Evolutionary conservation across 1,140 invertebrate genomes (phyloP).

Genomic region (Ceratitis capitata): DNA sequence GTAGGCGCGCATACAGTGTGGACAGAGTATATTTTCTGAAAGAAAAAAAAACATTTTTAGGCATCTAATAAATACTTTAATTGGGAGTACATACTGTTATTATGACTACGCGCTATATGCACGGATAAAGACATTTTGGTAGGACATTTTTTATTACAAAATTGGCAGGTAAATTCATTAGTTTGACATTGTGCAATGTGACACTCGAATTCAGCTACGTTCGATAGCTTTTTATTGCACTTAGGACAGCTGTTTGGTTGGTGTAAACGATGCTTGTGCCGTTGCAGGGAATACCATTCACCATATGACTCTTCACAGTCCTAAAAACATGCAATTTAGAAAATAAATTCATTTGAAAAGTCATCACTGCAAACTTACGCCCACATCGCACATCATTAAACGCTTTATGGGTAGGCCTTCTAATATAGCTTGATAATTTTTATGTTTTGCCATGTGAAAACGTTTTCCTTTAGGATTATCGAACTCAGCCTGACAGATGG

Average conservation of each 20-base stretch:
- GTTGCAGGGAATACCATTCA: slow-evolving; percentile 56
- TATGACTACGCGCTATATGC: slow-evolving; percentile 61
- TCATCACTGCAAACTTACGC: slow-evolving; percentile 41
- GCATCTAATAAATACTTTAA: not conserved
- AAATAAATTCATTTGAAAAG: not conserved
- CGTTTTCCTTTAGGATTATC: slow-evolving; percentile 53
- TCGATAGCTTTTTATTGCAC: slow-evolving; percentile 35
- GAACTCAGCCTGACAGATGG: slow-evolving; percentile 52
- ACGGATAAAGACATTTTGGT: slow-evolving; percentile 61
- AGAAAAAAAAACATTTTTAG: not conserved
- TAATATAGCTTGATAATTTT: slow-evolving; percentile 47
- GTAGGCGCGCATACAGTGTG: slow-evolving; percentile 51
- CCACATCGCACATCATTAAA: slow-evolving; percentile 54
- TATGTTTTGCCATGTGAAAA: slow-evolving; percentile 46
- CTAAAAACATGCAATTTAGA: slow-evolving; percentile 42
- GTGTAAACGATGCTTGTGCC: slow-evolving; percentile 46
- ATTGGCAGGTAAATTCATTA: slow-evolving; percentile 54
- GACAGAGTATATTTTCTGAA: slow-evolving; percentile 54
- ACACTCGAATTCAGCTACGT: not conserved
- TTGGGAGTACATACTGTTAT: slow-evolving; percentile 51
- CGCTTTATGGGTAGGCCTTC: slow-evolving; percentile 48
- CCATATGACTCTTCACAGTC: slow-evolving; percentile 51
- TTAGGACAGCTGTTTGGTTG: not conserved
- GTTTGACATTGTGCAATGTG: not conserved
- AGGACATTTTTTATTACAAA: slow-evolving; percentile 54